Conservation (phyloP, 2,797 vertebrate genomes). For the Sus cebifrons region DNA sequence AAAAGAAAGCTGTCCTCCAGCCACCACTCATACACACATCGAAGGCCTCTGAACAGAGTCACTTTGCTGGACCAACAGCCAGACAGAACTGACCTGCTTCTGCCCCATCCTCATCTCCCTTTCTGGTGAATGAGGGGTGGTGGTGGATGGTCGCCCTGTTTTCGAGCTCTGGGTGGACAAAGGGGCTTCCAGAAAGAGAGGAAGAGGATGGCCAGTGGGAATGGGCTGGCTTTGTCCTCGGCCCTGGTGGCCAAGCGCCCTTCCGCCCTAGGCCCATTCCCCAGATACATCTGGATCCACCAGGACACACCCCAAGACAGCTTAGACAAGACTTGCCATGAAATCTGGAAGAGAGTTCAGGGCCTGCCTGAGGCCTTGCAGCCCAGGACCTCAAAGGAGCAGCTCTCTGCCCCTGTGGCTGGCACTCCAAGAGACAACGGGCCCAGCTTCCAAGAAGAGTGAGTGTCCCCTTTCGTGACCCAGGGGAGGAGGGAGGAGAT, state of each 20-base stretch:
- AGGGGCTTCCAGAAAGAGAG: slow-evolving; percentile 74
- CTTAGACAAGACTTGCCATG: slow-evolving; percentile 91
- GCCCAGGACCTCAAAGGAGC: slow-evolving; percentile 36
- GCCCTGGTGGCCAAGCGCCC: slow-evolving; percentile 70
- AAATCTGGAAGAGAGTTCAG: slow-evolving; percentile 91
- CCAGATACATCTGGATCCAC: slow-evolving; percentile 92
- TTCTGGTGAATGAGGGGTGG: slow-evolving; percentile 79
- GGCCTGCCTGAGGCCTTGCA: slow-evolving; percentile 81
- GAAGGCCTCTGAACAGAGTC: background rate
- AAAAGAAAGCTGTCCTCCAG: slow-evolving; percentile 38
- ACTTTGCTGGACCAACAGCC: background rate
- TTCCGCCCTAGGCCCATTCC: slow-evolving; percentile 90
- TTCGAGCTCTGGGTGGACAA: background rate
- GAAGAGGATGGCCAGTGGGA: slow-evolving; percentile 79
- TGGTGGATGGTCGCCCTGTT: slow-evolving; percentile 69
- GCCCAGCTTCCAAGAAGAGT: slow-evolving; percentile 81
- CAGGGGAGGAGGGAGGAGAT: background rate
- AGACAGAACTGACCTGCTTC: slow-evolving; percentile 43
- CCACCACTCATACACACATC: background rate
- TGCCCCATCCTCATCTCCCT: background rate
- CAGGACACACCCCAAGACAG: slow-evolving; percentile 90
- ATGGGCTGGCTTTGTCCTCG: background rate
- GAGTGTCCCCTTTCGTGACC: slow-evolving; percentile 45
- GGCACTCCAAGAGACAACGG: background rate
- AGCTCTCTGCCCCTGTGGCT: background rate